Conservation (phyloP, 2,113 vertebrate genomes). For the Dipodomys merriami region DNA sequence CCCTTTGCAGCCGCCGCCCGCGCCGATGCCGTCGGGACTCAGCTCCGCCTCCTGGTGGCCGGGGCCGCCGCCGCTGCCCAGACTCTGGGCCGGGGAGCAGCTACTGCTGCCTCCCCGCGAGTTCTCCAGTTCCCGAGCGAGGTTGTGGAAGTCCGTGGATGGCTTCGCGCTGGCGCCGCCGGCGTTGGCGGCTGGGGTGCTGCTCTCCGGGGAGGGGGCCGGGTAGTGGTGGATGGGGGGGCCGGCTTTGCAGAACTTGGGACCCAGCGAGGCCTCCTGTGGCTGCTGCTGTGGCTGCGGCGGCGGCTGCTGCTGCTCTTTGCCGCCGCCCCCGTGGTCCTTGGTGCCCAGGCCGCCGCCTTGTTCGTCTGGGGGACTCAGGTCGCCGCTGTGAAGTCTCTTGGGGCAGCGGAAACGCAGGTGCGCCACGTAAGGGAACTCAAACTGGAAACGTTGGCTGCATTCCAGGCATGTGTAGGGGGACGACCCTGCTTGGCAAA, state of each 20-base stretch:
- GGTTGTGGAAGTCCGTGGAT: conserved; percentile 96
- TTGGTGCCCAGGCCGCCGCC: conserved; percentile 79
- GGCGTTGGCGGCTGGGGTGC: conserved; percentile 62
- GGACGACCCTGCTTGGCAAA: conserved; percentile 86
- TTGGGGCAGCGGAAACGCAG: conserved; percentile 97
- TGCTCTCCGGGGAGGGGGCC: conserved; percentile 66
- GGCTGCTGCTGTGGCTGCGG: conserved; percentile 82
- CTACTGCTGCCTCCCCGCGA: conserved; percentile 74
- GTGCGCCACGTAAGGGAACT: conserved; percentile 95
- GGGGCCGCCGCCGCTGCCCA: conserved; percentile 10
- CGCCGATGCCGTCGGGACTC: conserved; percentile 70
- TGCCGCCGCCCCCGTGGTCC: conserved; percentile 80
- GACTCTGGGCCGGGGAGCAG: conserved; percentile 61
- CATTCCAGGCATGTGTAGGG: conserved; percentile 94
- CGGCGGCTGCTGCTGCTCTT: conserved; percentile 82
- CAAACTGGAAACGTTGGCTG: conserved; percentile 97
- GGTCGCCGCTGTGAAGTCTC: conserved; percentile 88
- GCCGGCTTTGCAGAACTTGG: conserved; percentile 81
- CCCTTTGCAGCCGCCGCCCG: conserved; percentile 65
- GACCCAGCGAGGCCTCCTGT: conserved; percentile 77
- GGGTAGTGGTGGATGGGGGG: conserved; percentile 78
- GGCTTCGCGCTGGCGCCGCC: conserved; percentile 85
- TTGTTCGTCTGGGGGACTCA: conserved; percentile 82
- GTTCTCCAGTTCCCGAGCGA: conserved; percentile 95
- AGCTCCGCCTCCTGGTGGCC: conserved; percentile 74